Percentiles rank a stretch among this genome's conserved stretches.
Conservation (phyloP, 2,888 invertebrate species). For the Thymelicus lineola region DNA sequence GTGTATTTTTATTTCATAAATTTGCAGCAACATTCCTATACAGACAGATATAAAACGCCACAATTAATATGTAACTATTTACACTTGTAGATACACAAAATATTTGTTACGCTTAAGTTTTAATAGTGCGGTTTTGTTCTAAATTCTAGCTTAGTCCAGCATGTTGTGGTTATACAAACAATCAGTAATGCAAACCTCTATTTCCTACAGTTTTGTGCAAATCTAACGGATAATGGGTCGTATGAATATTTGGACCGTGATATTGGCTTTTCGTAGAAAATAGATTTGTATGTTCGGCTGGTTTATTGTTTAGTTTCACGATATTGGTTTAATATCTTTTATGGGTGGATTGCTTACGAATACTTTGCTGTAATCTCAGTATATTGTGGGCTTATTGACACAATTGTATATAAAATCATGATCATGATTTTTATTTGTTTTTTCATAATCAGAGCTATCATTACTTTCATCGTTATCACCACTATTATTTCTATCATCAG, state of each 20-base stretch:
- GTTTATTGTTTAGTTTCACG: background rate
- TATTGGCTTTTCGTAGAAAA: conserved; percentile 9
- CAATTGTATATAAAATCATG: no score
- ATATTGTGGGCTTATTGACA: no score
- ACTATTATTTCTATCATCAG: no score
- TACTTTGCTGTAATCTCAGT: background rate
- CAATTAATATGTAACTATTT: background rate
- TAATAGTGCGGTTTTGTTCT: conserved; percentile 4
- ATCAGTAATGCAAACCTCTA: conserved; percentile 8
- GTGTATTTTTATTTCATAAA: no score
- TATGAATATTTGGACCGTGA: conserved; percentile 2
- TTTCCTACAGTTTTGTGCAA: conserved; percentile 8
- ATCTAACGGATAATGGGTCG: conserved; percentile 3
- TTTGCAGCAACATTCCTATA: no score
- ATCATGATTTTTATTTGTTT: no score
- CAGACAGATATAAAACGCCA: no score
- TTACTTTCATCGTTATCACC: no score
- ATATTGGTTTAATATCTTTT: conserved; percentile 1
- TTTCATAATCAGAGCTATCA: no score
- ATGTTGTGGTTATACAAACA: conserved; percentile 1
- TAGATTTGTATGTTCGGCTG: background rate
- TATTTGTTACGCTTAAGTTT: background rate
- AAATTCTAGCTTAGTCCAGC: background rate
- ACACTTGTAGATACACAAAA: background rate
- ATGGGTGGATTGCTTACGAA: background rate